Evolutionary conservation across 37 sponge, comb jelly and placozoan species (phyloP).

Genomic region (Geodia barretti): DNA sequence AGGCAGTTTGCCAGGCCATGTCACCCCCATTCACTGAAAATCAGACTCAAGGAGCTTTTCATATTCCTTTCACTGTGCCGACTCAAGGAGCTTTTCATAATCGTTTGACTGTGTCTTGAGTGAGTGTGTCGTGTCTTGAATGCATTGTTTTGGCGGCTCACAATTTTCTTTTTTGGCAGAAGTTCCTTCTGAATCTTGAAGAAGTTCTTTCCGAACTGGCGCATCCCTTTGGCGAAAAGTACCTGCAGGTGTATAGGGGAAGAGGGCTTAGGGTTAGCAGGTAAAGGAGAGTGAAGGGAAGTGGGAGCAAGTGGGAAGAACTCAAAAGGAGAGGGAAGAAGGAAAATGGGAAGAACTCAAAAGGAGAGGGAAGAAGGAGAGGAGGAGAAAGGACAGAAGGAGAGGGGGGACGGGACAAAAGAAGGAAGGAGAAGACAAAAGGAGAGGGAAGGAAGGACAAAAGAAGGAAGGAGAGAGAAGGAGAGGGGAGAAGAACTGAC

Average conservation of each 20-base stretch:
- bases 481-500: constrained; percentile 7
- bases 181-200: constrained; percentile 72
- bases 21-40: too few species aligned
- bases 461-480: background rate
- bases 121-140: background rate
- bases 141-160: constrained; percentile 30
- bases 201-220: constrained; percentile 89
- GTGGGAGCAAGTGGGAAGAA: too few species aligned
- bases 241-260: constrained; percentile 41
- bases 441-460: background rate
- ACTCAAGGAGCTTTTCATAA: too few species aligned
- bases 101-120: background rate
- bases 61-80: too few species aligned
- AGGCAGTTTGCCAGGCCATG: too few species aligned
- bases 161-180: constrained; percentile 63
- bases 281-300: too few species aligned
- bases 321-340: too few species aligned
- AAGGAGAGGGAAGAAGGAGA: background rate
- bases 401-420: background rate
- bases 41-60: too few species aligned
- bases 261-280: too few species aligned
- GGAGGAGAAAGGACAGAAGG: background rate
- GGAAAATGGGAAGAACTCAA: too few species aligned
- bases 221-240: constrained; percentile 77
- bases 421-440: background rate